These are phyloP conservation scores for Conus betulinus DNA, from an alignment of 1,140 invertebrate genomes.

Conservation along the genomic window DNA sequence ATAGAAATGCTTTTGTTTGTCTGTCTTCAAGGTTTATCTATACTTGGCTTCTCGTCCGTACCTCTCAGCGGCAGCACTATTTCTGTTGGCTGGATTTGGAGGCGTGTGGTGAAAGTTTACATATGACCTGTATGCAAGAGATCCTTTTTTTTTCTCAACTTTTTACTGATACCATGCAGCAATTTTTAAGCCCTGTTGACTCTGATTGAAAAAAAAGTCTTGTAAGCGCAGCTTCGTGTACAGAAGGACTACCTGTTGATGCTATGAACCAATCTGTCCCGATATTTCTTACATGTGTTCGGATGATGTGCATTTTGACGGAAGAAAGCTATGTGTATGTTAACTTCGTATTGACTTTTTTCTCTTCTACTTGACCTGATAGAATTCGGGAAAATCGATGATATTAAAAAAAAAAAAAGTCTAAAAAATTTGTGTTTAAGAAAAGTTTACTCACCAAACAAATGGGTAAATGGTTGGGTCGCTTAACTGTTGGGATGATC, in stretches of 20 bases:
- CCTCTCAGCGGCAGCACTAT: background rate
- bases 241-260: background rate
- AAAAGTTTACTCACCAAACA: no score
- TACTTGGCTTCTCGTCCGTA: background rate
- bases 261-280: background rate
- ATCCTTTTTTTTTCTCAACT: background rate
- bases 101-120: background rate
- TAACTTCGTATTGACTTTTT: no score
- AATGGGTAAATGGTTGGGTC: no score
- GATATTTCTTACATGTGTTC: background rate
- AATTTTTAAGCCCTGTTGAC: background rate
- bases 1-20: background rate
- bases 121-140: background rate
- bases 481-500: no score
- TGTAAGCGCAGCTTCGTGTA: background rate
- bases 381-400: no score
- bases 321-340: background rate
- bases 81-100: background rate
- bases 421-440: no score
- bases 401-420: no score
- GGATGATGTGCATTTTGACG: background rate
- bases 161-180: conserved; percentile 4
- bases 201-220: background rate
- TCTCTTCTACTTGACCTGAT: no score
- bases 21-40: background rate